phyloP scores from a whole-genome alignment of 2,888 invertebrate genomes.

The Arenicola marina region DNA sequence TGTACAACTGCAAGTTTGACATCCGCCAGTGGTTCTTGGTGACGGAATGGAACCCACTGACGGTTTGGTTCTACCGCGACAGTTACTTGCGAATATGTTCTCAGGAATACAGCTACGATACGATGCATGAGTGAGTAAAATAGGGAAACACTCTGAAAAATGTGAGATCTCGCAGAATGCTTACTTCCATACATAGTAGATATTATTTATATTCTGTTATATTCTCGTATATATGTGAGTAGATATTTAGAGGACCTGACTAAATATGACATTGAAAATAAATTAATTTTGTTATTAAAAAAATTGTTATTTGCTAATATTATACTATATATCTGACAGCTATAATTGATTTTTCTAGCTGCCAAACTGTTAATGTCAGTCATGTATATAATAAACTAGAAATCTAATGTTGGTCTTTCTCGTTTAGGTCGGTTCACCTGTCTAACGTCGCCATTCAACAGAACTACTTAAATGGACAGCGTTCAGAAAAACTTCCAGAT shows the following conservation, averaged over 20 bases:
- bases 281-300: too few species aligned
- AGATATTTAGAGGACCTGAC: too few species aligned
- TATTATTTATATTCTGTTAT: too few species aligned
- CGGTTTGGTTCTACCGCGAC: conserved; percentile 92
- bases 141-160: neutral
- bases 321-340: too few species aligned
- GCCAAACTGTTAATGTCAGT: too few species aligned
- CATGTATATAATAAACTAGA: too few species aligned
- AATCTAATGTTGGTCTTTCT: too few species aligned
- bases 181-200: too few species aligned
- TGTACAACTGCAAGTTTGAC: conserved; percentile 91
- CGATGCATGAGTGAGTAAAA: conserved; percentile 79
- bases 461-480: conserved; percentile 71
- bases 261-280: too few species aligned
- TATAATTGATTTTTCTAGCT: too few species aligned
- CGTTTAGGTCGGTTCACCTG: conserved; percentile 70
- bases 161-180: neutral
- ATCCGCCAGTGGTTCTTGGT: conserved; percentile 95
- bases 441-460: conserved; percentile 93
- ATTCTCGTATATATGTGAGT: too few species aligned
- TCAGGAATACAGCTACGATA: conserved; percentile 72
- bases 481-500: conserved; percentile 66
- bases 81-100: conserved; percentile 89
- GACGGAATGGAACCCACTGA: conserved; percentile 85
- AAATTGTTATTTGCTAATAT: too few species aligned